Conservation (phyloP, 2,797 vertebrate species). For the Rhodeus uyekii region DNA sequence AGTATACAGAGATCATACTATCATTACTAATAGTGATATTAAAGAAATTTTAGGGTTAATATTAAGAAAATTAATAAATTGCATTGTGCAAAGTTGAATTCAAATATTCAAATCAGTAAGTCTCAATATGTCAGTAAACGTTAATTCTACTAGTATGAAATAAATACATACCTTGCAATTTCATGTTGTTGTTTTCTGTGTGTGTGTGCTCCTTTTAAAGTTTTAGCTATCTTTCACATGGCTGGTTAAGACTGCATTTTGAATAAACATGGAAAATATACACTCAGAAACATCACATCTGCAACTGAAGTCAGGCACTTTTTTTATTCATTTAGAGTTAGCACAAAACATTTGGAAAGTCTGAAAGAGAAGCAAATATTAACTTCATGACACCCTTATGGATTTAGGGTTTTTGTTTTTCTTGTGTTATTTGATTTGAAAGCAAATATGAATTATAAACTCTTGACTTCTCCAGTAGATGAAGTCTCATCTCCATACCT, state of each 20-base stretch:
- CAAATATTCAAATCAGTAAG: no score
- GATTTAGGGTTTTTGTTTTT: background rate
- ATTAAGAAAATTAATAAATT: no score
- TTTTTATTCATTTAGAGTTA: background rate
- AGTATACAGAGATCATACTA: no score
- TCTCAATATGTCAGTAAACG: no score
- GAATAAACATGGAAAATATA: background rate
- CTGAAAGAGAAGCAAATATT: background rate
- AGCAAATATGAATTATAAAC: constrained; percentile 32
- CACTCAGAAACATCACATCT: background rate
- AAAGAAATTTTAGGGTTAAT: no score
- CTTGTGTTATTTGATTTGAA: constrained; percentile 16
- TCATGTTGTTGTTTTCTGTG: no score
- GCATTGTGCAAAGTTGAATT: no score
- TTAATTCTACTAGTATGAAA: no score
- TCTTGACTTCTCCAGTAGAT: constrained; percentile 12
- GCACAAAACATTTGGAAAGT: background rate
- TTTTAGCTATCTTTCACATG: background rate
- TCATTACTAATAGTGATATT: no score
- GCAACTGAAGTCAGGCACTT: background rate
- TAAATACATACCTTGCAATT: no score
- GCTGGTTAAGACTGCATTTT: background rate
- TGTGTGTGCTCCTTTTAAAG: no score
- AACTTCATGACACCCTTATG: background rate
- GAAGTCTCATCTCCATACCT: constrained; percentile 41